Evolutionary conservation across 2,113 vertebrate genomes (phyloP).

Genomic region (Tringa solitaria): DNA sequence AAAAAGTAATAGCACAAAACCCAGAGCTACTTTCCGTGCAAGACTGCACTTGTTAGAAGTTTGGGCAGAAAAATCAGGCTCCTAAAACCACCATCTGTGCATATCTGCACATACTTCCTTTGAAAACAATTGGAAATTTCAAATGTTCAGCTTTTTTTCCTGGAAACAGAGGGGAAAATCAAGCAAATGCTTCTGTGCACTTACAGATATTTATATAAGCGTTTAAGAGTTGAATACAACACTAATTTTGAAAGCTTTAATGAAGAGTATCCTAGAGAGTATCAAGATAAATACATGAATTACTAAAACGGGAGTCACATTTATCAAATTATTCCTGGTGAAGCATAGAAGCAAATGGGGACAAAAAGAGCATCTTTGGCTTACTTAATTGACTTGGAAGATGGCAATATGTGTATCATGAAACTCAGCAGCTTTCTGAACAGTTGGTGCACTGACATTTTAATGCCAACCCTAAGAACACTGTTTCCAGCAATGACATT

Average conservation of each 20-base stretch:
- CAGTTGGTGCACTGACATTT: conserved; percentile 26
- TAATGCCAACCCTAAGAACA: conserved; percentile 14
- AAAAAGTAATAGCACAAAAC: not conserved
- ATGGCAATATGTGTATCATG: not conserved
- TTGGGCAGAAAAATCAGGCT: conserved; percentile 1
- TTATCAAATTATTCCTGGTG: not conserved
- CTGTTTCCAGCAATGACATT: not conserved
- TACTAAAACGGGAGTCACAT: not conserved
- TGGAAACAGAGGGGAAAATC: not conserved
- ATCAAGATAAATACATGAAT: not conserved
- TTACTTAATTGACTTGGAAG: not conserved
- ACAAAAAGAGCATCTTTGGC: not conserved
- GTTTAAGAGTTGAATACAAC: not conserved
- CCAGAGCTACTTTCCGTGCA: not conserved
- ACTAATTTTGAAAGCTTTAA: not conserved
- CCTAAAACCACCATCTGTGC: conserved; percentile 29
- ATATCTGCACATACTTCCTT: not conserved
- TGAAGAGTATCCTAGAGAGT: not conserved
- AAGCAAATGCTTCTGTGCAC: not conserved
- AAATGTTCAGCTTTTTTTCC: not conserved
- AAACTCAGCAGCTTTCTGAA: conserved; percentile 30
- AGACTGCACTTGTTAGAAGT: not conserved
- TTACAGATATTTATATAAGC: not conserved
- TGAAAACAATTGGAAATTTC: not conserved
- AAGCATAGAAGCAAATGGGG: not conserved